phyloP scores from a whole-genome alignment of 2,888 invertebrate genomes.

The Cosmia pyralina region DNA sequence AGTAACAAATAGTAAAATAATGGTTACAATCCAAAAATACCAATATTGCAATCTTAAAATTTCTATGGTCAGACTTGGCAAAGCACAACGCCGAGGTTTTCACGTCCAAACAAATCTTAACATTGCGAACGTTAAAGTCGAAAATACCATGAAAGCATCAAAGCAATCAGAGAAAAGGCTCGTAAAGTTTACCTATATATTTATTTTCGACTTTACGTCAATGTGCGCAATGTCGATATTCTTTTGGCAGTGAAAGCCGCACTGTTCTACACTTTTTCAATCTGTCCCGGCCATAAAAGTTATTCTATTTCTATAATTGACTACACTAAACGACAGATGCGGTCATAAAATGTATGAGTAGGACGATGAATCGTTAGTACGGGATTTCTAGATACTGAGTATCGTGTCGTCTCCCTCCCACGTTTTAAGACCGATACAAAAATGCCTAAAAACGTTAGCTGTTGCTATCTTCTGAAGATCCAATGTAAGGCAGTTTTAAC shows the following conservation, averaged over 20 bases:
- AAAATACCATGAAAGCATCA: background rate
- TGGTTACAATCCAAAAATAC: background rate
- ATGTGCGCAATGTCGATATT: background rate
- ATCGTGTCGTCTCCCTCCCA: background rate
- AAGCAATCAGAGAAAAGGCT: background rate
- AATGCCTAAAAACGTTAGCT: constrained; percentile 66
- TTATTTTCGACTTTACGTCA: constrained; percentile 15
- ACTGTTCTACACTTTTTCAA: background rate
- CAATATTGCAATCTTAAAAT: no score
- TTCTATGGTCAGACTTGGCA: background rate
- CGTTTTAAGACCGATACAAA: background rate
- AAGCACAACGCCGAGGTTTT: background rate
- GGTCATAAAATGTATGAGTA: constrained; percentile 1
- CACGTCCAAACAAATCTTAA: background rate
- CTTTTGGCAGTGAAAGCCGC: background rate
- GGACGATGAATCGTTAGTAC: background rate
- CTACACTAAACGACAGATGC: background rate
- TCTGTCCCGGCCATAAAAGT: background rate
- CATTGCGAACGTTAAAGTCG: background rate
- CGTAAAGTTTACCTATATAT: background rate
- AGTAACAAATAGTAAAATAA: no score
- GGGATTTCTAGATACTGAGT: background rate
- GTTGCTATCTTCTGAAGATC: constrained; percentile 72
- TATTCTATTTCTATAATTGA: constrained; percentile 4
- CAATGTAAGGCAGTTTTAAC: constrained; percentile 73